Evolutionary conservation across 2,113 vertebrate genomes (phyloP).

Genomic region (Gnathonemus echidnorhynchus): DNA sequence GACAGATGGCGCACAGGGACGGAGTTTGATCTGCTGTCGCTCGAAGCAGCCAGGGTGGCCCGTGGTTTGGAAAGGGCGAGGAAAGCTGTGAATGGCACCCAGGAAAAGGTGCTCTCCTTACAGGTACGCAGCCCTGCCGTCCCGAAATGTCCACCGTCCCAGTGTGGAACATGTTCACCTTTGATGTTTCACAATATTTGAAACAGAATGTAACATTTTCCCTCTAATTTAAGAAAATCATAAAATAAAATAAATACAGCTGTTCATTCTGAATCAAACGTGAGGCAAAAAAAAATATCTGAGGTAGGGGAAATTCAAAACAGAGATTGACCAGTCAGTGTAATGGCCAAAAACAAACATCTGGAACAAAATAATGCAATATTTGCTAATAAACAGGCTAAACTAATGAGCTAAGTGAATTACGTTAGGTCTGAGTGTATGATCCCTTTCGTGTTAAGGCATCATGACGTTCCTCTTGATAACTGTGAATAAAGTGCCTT

Average conservation of each 20-base stretch:
- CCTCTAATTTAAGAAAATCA: background rate
- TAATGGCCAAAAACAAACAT: background rate
- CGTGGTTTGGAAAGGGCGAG: background rate
- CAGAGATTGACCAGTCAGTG: background rate
- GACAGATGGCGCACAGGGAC: background rate
- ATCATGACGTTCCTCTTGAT: background rate
- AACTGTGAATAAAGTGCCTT: background rate
- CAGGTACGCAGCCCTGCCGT: background rate
- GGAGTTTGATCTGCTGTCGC: background rate
- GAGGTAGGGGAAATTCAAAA: background rate
- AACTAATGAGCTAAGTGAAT: background rate
- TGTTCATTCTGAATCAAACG: background rate
- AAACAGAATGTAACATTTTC: background rate
- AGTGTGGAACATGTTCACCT: background rate
- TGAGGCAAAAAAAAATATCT: background rate
- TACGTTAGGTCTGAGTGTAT: background rate
- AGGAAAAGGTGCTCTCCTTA: background rate
- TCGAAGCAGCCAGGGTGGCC: background rate
- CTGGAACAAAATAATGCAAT: background rate
- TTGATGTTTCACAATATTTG: background rate
- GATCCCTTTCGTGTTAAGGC: background rate
- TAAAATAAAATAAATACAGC: background rate
- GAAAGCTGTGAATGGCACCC: too few relatives aligned
- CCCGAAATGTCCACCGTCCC: background rate
- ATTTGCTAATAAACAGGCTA: conserved; percentile 10